Evolutionary conservation across 2,888 invertebrate genomes (phyloP).

Genomic region (Perithous albicinctus): DNA sequence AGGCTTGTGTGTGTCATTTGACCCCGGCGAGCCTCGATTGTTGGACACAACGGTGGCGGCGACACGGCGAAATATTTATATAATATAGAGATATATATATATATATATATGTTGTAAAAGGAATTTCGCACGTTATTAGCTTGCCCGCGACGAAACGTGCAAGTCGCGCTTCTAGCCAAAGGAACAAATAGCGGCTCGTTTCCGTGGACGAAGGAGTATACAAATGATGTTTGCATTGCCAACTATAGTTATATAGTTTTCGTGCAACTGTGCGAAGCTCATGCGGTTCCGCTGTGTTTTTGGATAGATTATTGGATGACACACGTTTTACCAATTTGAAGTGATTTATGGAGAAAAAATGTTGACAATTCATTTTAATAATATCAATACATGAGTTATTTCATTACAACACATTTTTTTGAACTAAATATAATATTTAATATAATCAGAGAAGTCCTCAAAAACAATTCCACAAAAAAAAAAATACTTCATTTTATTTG

Average conservation of each 20-base stretch:
- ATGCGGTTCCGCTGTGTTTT: conserved; percentile 24
- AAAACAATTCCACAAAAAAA: not conserved
- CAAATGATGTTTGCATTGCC: conserved; percentile 65
- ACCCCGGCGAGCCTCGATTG: no score
- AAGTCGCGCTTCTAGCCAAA: conserved; percentile 46
- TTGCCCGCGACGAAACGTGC: conserved; percentile 44
- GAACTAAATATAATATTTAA: not conserved
- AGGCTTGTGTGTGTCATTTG: no score
- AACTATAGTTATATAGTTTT: conserved; percentile 49
- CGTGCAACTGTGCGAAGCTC: conserved; percentile 16
- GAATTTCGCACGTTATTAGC: conserved; percentile 69
- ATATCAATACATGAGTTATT: not conserved
- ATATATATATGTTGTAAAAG: no score
- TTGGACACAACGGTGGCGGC: no score
- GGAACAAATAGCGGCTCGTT: conserved; percentile 64
- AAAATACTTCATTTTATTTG: not conserved
- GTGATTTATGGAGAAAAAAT: not conserved
- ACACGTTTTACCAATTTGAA: not conserved
- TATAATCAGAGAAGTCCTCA: not conserved
- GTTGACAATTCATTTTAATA: not conserved
- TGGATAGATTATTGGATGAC: not conserved
- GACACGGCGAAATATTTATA: no score
- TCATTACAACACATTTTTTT: not conserved
- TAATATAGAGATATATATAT: no score
- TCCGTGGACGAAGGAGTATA: conserved; percentile 53